Base-by-base conservation (phyloP, 2,888 invertebrate species). In the Phrixothrix hirtus region DNA sequence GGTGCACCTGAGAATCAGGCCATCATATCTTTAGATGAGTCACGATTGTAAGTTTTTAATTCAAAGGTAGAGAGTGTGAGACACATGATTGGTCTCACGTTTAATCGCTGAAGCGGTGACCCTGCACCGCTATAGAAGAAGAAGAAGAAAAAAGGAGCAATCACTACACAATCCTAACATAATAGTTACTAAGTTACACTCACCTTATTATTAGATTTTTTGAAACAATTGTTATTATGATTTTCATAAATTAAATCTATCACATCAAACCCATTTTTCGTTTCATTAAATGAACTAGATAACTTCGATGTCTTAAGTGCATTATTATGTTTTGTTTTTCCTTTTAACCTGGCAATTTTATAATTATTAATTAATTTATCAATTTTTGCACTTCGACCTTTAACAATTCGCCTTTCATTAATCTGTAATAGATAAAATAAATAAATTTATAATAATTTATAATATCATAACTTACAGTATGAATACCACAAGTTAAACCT, bases 401-500 rank as follows among this genome's bases (percentile, higher is more conserved):
- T 55, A 47, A 72, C 71, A 34, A 65, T 62, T 58, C 71, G 69
- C 35, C 68, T 61, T 53, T 69, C 62, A 44, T 68, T 66, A 39
- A 70, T 65, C 72, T 71, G 42, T 9, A 37, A 50, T 13, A 39
- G 30, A 37, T 13, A 13, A 15, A 15, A 34, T n/a, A 15, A 2
- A 13, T 14, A 2, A 27, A 27, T n/a, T n/a, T n/a, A n/a, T n/a
- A n/a, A n/a, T n/a, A n/a, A n/a, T n/a, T n/a, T n/a, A n/a, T n/a
- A n/a, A n/a, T n/a, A n/a, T n/a, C 17, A 15, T 9, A 49, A 63
- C 56, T 59, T 63, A 71, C 72, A 63, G 68, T 66, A 64, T 73
- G 72, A 58, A 69, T 72, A 25, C 70, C 68, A 60, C 71, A 86
- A 31, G 90, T 90, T 46, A 91, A 80, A 12, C 90, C 90, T 52